Evolutionary conservation across 2,888 invertebrate species (phyloP).

Genomic region (Nematopogon swammerdamellus): DNA sequence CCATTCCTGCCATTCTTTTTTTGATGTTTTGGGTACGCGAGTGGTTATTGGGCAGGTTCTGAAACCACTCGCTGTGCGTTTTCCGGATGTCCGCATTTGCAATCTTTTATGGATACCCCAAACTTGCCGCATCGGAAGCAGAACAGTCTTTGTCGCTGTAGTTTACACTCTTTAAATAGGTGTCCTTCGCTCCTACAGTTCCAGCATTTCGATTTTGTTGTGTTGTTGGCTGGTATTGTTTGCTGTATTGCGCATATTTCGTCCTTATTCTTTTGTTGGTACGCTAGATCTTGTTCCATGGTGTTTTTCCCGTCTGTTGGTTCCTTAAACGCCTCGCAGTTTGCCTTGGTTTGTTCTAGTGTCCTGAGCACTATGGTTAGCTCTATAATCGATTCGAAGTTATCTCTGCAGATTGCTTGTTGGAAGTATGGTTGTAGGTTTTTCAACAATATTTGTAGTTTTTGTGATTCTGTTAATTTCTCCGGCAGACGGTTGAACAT

Average conservation of each 20-base stretch:
- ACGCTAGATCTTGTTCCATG: conserved; percentile 1
- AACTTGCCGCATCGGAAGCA: conserved; percentile 10
- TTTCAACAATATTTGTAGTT: background rate
- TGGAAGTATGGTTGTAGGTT: conserved; percentile 9
- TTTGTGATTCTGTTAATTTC: background rate
- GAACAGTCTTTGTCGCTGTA: conserved; percentile 8
- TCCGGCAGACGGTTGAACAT: conserved; percentile 6
- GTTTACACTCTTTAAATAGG: conserved; percentile 5
- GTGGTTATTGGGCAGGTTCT: conserved; percentile 4
- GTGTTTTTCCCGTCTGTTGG: background rate
- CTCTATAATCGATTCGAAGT: conserved; percentile 4
- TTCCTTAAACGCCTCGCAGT: conserved; percentile 6
- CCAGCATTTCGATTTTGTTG: conserved; percentile 7
- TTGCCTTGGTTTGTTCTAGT: conserved; percentile 6
- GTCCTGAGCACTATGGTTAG: conserved; percentile 4
- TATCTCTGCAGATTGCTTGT: conserved; percentile 8
- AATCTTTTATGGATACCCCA: conserved; percentile 9
- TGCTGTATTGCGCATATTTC: background rate
- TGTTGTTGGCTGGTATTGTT: too few relatives aligned
- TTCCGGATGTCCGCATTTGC: conserved; percentile 8
- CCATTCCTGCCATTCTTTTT: conserved; percentile 8
- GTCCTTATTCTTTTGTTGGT: background rate
- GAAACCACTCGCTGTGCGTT: conserved; percentile 6
- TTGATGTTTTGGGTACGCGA: background rate
- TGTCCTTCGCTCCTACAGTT: conserved; percentile 10